Base-by-base conservation (phyloP, 1,140 invertebrate genomes). In the Ips typographus region DNA sequence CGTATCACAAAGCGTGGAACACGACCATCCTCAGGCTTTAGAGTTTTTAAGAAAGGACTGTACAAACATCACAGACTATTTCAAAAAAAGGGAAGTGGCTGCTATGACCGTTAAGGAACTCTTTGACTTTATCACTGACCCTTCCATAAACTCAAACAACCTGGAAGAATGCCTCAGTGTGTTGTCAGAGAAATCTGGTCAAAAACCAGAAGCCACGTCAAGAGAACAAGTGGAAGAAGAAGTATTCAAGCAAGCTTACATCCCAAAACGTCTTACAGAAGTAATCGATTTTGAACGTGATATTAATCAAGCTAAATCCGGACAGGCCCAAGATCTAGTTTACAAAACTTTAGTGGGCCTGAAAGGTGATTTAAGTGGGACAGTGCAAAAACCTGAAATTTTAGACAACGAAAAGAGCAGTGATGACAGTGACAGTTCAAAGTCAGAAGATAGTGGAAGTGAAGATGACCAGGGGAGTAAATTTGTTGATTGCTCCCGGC, bases 1-100 rank as follows among this genome's bases (percentile, higher is more conserved):
- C 84, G 98, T 99, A 0, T 98, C 96, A 1, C 98, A 99, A 80
- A 93, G 96, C 2, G 97, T 99, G 0, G 96, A 99, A 82, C 95
- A 98, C 79, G 95, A 99, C 80, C 96, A 99, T 87, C 95, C 95
- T 1, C 89, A 94, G 83, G 93, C 97, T 0, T 85, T 98, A 56
- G 92, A 97, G 68, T 99, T 99, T 80, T 84, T 99, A 37, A 84
- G 95, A 65, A 97, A 94, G 81, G 97, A 99, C 84, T 96, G 95
- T 78, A 92, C 89, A 44, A 99, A 99, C 82, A 90, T 98, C 81
- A 84, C 85, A 82, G 93, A 96, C 70, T 99, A 93, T 82, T 99
- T 99, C 80, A 88, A 88, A 62, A 96, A 94, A 76, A 90, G 91
- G 74, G 88, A 90, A 42, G 95, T 98, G 1, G 89, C 89, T 43